Conservation (phyloP, 2,797 vertebrate genomes). For the Lacerta bilineata region DNA sequence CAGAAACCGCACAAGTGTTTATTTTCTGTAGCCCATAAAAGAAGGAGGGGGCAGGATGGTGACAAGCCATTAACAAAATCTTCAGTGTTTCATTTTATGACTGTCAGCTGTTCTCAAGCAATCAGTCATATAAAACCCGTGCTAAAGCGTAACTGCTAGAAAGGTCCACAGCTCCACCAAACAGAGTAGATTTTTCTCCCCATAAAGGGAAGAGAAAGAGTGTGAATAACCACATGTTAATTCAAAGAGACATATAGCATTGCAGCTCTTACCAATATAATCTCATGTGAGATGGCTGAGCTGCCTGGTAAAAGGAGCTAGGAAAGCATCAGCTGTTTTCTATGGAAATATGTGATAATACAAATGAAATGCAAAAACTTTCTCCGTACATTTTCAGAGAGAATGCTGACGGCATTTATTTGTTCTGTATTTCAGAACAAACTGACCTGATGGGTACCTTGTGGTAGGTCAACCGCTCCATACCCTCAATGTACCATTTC, state of each 20-base stretch:
- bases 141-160: constrained; percentile 38
- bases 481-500: too few relatives aligned
- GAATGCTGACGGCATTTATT: too few relatives aligned
- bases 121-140: constrained; percentile 58
- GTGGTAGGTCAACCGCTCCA: too few relatives aligned
- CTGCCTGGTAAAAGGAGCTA: neutral
- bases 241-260: neutral
- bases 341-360: neutral
- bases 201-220: neutral
- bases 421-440: too few relatives aligned
- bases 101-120: constrained; percentile 64
- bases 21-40: constrained; percentile 34
- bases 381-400: neutral
- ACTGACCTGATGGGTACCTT: too few relatives aligned
- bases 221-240: neutral
- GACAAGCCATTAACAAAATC: constrained; percentile 65
- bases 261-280: neutral
- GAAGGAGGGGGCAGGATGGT: constrained; percentile 30
- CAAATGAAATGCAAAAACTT: neutral
- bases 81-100: constrained; percentile 64
- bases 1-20: constrained; percentile 16
- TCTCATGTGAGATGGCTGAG: neutral
- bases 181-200: constrained; percentile 3
- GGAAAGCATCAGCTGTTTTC: neutral
- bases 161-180: neutral